These are phyloP conservation scores for Drosophila hydei DNA, from an alignment of 1,140 invertebrate genomes.

Conservation along the genomic window DNA sequence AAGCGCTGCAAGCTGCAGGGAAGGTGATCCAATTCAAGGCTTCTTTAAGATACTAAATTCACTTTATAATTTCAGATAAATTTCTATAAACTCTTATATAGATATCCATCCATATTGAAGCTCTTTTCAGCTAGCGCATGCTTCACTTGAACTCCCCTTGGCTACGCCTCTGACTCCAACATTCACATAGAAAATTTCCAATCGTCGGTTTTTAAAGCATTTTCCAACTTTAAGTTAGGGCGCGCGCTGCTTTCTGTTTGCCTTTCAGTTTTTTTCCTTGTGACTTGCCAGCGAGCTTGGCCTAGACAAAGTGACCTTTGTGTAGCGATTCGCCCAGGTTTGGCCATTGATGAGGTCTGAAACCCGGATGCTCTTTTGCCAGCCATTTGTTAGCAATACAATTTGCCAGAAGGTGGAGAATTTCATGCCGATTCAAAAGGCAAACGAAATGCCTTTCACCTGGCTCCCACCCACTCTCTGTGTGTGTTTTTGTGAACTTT, in stretches of 20 bases:
- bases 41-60: too few species aligned
- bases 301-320: conserved; percentile 72
- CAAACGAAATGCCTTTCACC: conserved; percentile 67
- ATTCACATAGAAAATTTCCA: conserved; percentile 61
- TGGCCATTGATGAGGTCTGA: conserved; percentile 33
- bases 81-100: too few species aligned
- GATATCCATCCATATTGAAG: too few species aligned
- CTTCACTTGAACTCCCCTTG: not conserved
- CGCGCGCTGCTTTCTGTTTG: conserved; percentile 29
- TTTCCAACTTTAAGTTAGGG: conserved; percentile 44
- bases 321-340: conserved; percentile 22
- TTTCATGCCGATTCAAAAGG: conserved; percentile 57
- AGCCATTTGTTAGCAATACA: conserved; percentile 34
- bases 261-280: conserved; percentile 1
- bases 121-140: too few species aligned
- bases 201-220: conserved; percentile 60
- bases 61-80: too few species aligned
- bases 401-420: conserved; percentile 32
- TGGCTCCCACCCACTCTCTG: not conserved
- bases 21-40: too few species aligned
- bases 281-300: conserved; percentile 33
- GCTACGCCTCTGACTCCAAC: conserved; percentile 24
- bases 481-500: conserved; percentile 58
- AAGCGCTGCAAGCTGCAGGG: too few species aligned
- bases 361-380: conserved; percentile 17